phyloP scores from a whole-genome alignment of 2,888 invertebrate species.

The Himalopsyche kuldschensis region DNA sequence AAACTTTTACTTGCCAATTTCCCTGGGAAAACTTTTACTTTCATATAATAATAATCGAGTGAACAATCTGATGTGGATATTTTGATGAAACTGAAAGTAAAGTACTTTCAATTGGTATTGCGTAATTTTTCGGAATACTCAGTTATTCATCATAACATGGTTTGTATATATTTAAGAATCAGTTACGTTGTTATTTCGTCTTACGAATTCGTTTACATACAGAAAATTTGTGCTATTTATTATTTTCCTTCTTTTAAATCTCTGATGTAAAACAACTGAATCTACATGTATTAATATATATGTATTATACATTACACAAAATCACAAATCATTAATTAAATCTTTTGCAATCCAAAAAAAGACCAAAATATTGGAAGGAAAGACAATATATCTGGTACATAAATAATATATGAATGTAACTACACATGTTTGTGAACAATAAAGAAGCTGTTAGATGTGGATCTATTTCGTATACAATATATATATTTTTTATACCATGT shows the following conservation, averaged over 20 bases:
- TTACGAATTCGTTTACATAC: not conserved
- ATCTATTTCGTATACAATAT: too few species aligned
- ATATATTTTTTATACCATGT: too few species aligned
- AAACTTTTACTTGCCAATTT: not conserved
- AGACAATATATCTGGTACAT: too few species aligned
- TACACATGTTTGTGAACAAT: too few species aligned
- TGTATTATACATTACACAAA: too few species aligned
- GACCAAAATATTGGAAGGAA: too few species aligned
- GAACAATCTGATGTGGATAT: not conserved
- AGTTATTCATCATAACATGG: not conserved
- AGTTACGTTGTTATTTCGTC: not conserved
- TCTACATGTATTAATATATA: too few species aligned
- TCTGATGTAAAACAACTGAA: too few species aligned
- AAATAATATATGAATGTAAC: too few species aligned
- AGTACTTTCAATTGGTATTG: not conserved
- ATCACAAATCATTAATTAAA: too few species aligned
- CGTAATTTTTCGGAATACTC: not conserved
- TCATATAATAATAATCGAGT: not conserved
- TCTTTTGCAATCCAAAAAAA: too few species aligned
- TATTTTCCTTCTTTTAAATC: not conserved
- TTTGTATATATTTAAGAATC: not conserved
- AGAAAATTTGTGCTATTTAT: not conserved
- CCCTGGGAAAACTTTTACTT: not conserved
- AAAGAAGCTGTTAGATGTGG: too few species aligned
- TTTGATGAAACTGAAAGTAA: not conserved